These are phyloP conservation scores for Simalia tracyae DNA, from an alignment of 2,797 vertebrate species.

Conservation along the genomic window DNA sequence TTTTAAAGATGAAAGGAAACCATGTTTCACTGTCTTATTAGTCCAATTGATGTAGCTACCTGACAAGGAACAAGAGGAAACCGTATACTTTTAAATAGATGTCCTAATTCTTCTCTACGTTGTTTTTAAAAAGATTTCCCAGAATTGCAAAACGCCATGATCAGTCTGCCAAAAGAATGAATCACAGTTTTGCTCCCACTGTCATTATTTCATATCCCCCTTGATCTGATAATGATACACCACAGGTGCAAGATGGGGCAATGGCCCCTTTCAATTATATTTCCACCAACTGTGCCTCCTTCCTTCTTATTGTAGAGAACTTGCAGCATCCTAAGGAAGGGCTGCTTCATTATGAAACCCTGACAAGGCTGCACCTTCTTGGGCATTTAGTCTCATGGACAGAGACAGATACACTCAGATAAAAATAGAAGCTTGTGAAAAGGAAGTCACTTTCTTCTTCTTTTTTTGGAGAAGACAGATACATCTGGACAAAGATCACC, in stretches of 20 bases:
- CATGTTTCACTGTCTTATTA: background rate
- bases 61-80: constrained; percentile 8
- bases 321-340: background rate
- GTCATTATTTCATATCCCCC: background rate
- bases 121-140: background rate
- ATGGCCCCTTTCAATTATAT: background rate
- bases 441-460: background rate
- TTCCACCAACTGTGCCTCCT: background rate
- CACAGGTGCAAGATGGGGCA: background rate
- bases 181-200: background rate
- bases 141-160: background rate
- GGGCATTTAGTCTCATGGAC: background rate
- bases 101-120: background rate
- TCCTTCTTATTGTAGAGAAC: background rate
- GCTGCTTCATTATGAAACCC: background rate
- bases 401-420: background rate
- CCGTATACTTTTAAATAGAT: constrained; percentile 11
- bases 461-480: background rate
- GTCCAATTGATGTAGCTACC: constrained; percentile 25
- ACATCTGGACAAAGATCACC: too few species aligned
- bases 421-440: too few species aligned
- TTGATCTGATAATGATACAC: background rate
- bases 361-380: background rate
- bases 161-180: background rate
- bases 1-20: background rate